phyloP scores from a whole-genome alignment of 2,888 invertebrate genomes.

The Nudaria mundana region DNA sequence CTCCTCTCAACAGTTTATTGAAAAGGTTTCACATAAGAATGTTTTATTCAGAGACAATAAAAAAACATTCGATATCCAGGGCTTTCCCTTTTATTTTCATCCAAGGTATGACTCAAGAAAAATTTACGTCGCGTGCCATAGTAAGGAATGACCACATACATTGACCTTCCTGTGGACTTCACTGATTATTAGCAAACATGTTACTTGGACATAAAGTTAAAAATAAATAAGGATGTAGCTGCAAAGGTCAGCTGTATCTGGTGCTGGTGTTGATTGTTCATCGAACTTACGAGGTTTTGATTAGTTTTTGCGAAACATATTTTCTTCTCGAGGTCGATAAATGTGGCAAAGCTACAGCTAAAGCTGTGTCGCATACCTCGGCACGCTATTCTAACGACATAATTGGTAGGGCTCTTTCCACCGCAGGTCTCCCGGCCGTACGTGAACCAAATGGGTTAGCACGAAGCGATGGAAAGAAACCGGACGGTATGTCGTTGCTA shows the following conservation, averaged over 20 bases:
- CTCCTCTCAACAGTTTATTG: too few relatives aligned
- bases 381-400: too few relatives aligned
- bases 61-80: slow-evolving; percentile 27
- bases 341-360: too few relatives aligned
- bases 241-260: slow-evolving; percentile 6
- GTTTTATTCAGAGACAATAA: slow-evolving; percentile 19
- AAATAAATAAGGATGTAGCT: neutral
- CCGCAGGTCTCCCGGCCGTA: too few relatives aligned
- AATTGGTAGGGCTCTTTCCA: too few relatives aligned
- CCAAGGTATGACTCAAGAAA: slow-evolving; percentile 40
- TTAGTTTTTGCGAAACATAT: slow-evolving; percentile 28
- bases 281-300: slow-evolving; percentile 21
- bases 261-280: slow-evolving; percentile 13
- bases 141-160: slow-evolving; percentile 41
- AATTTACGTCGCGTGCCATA: slow-evolving; percentile 62
- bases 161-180: slow-evolving; percentile 4
- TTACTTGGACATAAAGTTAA: neutral
- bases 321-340: slow-evolving; percentile 25
- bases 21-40: neutral
- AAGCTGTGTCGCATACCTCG: too few relatives aligned
- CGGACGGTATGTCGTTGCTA: too few relatives aligned
- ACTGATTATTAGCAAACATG: slow-evolving; percentile 2
- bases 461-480: too few relatives aligned
- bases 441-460: too few relatives aligned
- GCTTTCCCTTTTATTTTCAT: slow-evolving; percentile 55